Base-by-base conservation (phyloP, 2,888 invertebrate species). In the Phortica okadai region DNA sequence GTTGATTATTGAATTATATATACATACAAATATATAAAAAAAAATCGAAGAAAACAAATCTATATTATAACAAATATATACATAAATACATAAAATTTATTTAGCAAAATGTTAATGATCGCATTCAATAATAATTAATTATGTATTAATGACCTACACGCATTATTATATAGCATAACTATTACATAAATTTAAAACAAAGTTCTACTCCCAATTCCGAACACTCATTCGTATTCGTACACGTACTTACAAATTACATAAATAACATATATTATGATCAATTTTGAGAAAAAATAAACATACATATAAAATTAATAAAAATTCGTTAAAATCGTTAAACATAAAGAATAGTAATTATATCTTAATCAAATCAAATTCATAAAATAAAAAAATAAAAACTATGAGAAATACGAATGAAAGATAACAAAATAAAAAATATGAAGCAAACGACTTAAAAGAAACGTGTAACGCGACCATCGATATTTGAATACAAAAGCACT, bases 401-500 rank as follows among this genome's bases (percentile, higher is more conserved):
- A 67, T 41, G 58, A 45, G 67, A 44, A 84, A 56, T 77, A 79
- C 62, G 75, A 76, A 70, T 73, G 73, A 62, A 56, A 41, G 50
- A 72, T 50, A 76, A 77, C 54, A 50, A 16, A 81, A 70, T 45
- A 73, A 62, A 66, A 75, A 74, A 21, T 54, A 80, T 77, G 77
- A 25, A 58, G 76, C 70, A 73, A 78, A 81, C 45, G 79, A 80
- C 83, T 84, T 78, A 83, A 25, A 78, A 42, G 33, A 82, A 87
- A 87, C 80, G 83, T 82, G 85, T 87, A 86, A 83, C 86, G 78
- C 87, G 85, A 86, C 85, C 85, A 86, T 88, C 85, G 85, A 86
- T 88, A 85, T 84, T 50, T 8, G 14, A 11, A 14, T 50, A 50
- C 14, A 14, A 50, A 50, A 14, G 50, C 8, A 8, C 50, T 10